Evolutionary conservation across 2,888 invertebrate species (phyloP).

Genomic region (Agrypnus murinus): DNA sequence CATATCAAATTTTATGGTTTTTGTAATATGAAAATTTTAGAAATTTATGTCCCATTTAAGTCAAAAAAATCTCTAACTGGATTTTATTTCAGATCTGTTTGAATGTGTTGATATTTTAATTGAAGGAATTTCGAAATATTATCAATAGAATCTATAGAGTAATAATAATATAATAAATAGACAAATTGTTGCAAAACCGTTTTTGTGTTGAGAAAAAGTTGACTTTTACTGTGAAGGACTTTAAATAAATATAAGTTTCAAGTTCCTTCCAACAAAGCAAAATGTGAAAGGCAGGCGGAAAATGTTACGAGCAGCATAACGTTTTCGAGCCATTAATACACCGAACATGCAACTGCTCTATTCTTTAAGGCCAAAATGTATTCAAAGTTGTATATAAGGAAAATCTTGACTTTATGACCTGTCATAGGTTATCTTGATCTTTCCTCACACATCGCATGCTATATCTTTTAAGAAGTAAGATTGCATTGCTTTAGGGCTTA

Average conservation of each 20-base stretch:
- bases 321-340: conserved; percentile 33
- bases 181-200: not conserved
- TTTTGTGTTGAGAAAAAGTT: conserved; percentile 9
- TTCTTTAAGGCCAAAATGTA: conserved; percentile 35
- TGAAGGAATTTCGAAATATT: too few species aligned
- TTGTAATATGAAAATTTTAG: too few species aligned
- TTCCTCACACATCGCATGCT: conserved; percentile 43
- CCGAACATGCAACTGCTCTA: conserved; percentile 31
- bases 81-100: not conserved
- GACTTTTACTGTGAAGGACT: conserved; percentile 18
- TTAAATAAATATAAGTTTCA: conserved; percentile 9
- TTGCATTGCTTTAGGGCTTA: conserved; percentile 38
- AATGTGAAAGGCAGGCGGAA: conserved; percentile 23
- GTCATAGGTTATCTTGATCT: conserved; percentile 44
- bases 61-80: not conserved
- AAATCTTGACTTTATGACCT: conserved; percentile 44
- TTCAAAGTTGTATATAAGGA: conserved; percentile 31
- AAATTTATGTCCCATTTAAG: too few species aligned
- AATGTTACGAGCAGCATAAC: conserved; percentile 21
- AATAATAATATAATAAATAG: not conserved
- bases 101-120: not conserved
- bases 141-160: too few species aligned
- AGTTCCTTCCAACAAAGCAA: conserved; percentile 1
- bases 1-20: too few species aligned
- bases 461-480: conserved; percentile 32